A percentile compares a stretch with the other conserved stretches of the same genome.
These are phyloP conservation scores for Agrochola lota DNA, from an alignment of 2,888 invertebrate genomes.

Conservation along the genomic window DNA sequence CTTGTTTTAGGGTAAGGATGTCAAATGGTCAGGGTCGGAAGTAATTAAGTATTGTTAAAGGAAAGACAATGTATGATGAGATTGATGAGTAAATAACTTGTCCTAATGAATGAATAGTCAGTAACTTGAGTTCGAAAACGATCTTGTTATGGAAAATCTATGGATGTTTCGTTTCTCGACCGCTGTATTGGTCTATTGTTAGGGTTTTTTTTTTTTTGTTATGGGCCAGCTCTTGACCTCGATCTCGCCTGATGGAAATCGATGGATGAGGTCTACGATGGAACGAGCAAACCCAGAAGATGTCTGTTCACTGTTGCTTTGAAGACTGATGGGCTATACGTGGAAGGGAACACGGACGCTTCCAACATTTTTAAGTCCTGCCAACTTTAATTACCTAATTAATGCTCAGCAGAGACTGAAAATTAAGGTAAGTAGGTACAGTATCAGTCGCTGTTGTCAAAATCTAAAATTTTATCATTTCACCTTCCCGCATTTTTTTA, in stretches of 20 bases:
- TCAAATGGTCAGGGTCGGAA: constrained; percentile 32
- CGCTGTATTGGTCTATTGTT: neutral
- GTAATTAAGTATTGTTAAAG: constrained; percentile 2
- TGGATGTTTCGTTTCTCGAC: neutral
- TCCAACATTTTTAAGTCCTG: neutral
- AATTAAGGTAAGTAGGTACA: neutral
- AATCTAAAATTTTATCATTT: neutral
- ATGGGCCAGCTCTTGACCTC: no score
- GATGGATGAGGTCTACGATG: no score
- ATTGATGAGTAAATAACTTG: neutral
- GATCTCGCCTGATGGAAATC: no score
- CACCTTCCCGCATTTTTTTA: neutral
- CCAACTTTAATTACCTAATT: no score
- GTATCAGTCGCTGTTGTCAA: neutral
- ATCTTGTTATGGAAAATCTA: no score
- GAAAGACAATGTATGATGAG: constrained; percentile 2
- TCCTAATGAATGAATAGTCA: neutral
- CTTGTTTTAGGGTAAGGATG: constrained; percentile 58
- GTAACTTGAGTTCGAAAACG: neutral
- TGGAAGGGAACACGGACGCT: no score
- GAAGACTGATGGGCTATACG: no score
- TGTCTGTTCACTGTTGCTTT: no score
- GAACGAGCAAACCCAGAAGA: no score
- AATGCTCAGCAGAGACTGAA: no score
- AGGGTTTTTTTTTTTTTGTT: neutral